Conservation (phyloP, 1,140 invertebrate genomes). For the Cydia splendana region DNA sequence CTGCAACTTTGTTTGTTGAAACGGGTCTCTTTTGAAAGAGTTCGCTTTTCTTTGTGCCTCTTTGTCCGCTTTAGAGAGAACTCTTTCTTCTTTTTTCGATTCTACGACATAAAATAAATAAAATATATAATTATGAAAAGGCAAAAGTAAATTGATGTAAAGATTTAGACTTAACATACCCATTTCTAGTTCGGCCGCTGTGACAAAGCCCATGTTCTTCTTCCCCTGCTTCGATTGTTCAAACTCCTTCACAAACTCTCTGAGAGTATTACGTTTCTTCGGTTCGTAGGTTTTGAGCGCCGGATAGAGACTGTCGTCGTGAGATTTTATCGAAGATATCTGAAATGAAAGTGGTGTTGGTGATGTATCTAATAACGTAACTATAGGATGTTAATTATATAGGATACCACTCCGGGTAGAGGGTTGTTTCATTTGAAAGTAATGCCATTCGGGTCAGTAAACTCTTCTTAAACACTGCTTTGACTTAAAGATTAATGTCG, state of each 20-base stretch:
- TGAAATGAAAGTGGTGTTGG: slow-evolving; percentile 44
- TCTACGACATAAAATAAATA: slow-evolving; percentile 41
- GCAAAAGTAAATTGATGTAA: background rate
- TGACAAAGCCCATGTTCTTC: slow-evolving; percentile 54
- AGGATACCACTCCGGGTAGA: too few species aligned
- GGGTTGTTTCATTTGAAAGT: too few species aligned
- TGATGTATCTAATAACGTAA: slow-evolving; percentile 1
- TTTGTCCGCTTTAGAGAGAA: slow-evolving; percentile 67
- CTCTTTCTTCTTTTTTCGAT: slow-evolving; percentile 48
- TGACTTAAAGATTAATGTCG: too few species aligned
- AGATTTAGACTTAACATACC: slow-evolving; percentile 43
- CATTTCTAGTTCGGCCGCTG: slow-evolving; percentile 60
- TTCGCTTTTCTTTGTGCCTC: slow-evolving; percentile 69
- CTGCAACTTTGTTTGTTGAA: slow-evolving; percentile 69
- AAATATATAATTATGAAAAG: background rate
- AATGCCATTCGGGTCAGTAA: too few species aligned
- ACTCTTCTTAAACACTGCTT: too few species aligned
- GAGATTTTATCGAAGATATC: slow-evolving; percentile 64
- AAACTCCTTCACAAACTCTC: slow-evolving; percentile 65
- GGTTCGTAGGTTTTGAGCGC: slow-evolving; percentile 60
- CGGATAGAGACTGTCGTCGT: slow-evolving; percentile 57
- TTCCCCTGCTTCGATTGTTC: slow-evolving; percentile 50
- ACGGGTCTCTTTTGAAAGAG: slow-evolving; percentile 67
- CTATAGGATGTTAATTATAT: background rate
- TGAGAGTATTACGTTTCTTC: slow-evolving; percentile 56